Base-by-base conservation (phyloP, 2,113 vertebrate genomes). In the Tenebrosternarchus preto region DNA sequence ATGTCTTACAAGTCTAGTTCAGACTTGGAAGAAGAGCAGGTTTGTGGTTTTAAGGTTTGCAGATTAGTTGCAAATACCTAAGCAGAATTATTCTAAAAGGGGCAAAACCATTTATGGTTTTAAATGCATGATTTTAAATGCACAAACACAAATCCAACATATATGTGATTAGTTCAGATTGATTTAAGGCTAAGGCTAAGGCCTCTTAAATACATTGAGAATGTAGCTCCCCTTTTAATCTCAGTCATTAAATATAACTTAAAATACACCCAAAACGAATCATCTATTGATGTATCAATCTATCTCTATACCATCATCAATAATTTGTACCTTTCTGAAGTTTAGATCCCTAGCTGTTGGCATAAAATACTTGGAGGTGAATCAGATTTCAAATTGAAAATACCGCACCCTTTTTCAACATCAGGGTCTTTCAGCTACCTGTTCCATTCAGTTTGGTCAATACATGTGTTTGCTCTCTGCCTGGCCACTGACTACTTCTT, bases 401-500 rank as follows among this genome's bases (percentile, higher is more conserved):
- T 15, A 20, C 29, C 43, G 73, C 43, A 33, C 74, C 31, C 69
- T n/a, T 24, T 0, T 5, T n/a, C 61, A 82, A 60, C 27, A 53
- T 55, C 5, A 1, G 29, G 50, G 77, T 66, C 61, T 76, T 81
- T 81, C 67, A 46, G 43, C 85, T 81, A 78, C 82, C 59, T 79
- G 71, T 27, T 57, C 59, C 78, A 27, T 76, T 16, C 0, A 39
- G 39, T 50, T 69, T 19, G 77, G 75, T 80, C 72, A 59, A 80
- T 86, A 82, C 36, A 16, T 84, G 55, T 80, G 71, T 85, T 85
- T 84, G 78, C 79, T 80, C 50, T 69, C 71, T 36, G 67, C 46
- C 77, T 63, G 50, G 27, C 75, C 25, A 24, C n/a, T 80, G 77
- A 78, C 69, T 25, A 39, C 78, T 83, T 80, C 84, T n/a, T n/a